Evolutionary conservation across 2,797 vertebrate genomes (phyloP).

Genomic region (Diglossa cyanea): DNA sequence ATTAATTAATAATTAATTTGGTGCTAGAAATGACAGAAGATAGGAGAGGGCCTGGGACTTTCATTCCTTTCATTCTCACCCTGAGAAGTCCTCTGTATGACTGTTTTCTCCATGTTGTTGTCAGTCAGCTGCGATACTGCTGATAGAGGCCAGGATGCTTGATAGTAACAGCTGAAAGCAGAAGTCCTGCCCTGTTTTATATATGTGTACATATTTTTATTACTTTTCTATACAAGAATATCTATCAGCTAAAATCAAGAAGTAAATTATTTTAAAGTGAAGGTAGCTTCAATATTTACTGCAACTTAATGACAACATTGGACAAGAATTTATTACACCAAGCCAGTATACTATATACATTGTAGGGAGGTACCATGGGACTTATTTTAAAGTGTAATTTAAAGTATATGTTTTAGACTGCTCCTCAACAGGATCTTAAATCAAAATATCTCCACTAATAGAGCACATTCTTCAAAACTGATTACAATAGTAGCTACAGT

Average conservation of each 20-base stretch:
- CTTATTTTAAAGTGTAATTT: conserved; percentile 5
- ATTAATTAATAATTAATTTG: background rate
- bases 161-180: background rate
- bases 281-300: conserved; percentile 17
- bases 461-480: conserved; percentile 42
- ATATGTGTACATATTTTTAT: background rate
- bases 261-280: conserved; percentile 9
- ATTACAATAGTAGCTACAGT: conserved; percentile 1
- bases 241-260: conserved; percentile 11
- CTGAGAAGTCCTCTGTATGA: background rate
- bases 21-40: background rate
- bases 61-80: background rate
- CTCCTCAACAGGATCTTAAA: conserved; percentile 21
- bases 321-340: conserved; percentile 20
- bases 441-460: conserved; percentile 38
- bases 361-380: background rate
- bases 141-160: background rate
- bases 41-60: background rate
- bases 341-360: background rate
- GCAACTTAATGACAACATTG: conserved; percentile 21
- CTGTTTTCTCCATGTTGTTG: background rate
- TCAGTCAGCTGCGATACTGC: background rate
- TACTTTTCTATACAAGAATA: background rate
- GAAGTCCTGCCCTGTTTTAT: background rate
- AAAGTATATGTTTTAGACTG: conserved; percentile 5